Evolutionary conservation across 2,888 invertebrate species (phyloP), one percentile per base, ranked within the genome.

Genomic region (Girardia tigrina): DNA sequence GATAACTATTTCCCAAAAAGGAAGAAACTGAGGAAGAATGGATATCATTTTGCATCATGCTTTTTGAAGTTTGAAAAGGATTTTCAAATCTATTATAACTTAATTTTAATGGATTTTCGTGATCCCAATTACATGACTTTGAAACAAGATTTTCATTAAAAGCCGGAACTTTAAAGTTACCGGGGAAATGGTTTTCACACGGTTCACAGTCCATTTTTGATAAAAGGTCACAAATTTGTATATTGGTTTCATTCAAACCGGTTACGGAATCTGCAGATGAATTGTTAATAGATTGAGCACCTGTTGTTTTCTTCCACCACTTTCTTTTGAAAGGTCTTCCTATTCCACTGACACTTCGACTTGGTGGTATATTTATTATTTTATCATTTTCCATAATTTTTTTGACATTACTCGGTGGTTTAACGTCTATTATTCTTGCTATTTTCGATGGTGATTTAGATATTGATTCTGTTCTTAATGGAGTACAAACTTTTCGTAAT

Each of bases 151-250:
- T 56, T 20, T 4, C 23, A 8, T 56, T 56, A 12, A 56, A 20
- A 56, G 23, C n/a, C n/a, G 56, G 56, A 56, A 56, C 56, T 56
- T 56, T 56, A n/a, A 20, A 56, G 23, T 56, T 23, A 2, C n/a
- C n/a, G n/a, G n/a, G 23, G 23, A 8, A 2, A 4, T 56, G n/a
- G n/a, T 16, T 56, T 8, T 6, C 23, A 56, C 4, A 56, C 23
- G 56, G 56, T 56, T 56, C 56, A 16, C 56, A 56, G n/a, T 56
- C 56, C 56, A 56, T 56, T 56, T 56, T 56, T 16, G 56, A 56
- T 2, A 56, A 2, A 6, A 56, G 23, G 23, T 56, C 56, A 56
- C 56, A 56, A 56, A 56, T 56, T 56, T 56, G 56, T 8, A 56
- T 12, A 56, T 56, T 56, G 20, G 56, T 20, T n/a, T 56, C 56